These are phyloP conservation scores for Pelmatolapia mariae DNA, from an alignment of 2,113 vertebrate species.

Conservation along the genomic window DNA sequence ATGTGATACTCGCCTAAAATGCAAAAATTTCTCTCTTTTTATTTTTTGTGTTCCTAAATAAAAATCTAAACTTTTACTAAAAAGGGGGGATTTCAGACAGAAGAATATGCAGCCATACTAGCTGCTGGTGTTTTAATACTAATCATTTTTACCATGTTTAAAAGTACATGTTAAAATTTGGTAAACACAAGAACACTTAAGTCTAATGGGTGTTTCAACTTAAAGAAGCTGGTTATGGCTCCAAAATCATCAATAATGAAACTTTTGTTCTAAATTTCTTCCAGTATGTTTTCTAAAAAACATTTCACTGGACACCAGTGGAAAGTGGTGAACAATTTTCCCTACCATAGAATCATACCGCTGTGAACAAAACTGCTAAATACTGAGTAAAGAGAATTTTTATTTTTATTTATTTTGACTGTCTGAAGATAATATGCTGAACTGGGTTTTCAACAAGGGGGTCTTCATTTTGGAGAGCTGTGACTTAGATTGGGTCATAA, in stretches of 20 bases:
- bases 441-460: background rate
- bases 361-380: background rate
- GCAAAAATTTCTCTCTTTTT: fast-evolving
- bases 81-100: background rate
- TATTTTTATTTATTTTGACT: background rate
- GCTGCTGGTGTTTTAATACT: background rate
- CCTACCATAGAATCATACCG: fast-evolving
- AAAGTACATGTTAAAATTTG: background rate
- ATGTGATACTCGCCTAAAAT: fast-evolving
- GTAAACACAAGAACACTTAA: background rate
- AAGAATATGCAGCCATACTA: background rate
- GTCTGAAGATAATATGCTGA: background rate
- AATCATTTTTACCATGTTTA: background rate
- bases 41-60: background rate
- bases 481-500: background rate
- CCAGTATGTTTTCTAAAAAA: background rate
- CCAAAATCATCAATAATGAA: background rate
- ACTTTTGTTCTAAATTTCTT: background rate
- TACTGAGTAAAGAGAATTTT: background rate
- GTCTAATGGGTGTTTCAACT: background rate
- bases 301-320: background rate
- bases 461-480: background rate
- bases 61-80: background rate
- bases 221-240: background rate
- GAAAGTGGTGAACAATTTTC: background rate